phyloP scores from a whole-genome alignment of 2,797 vertebrate species.

The Acrocephalus scirpaceus region DNA sequence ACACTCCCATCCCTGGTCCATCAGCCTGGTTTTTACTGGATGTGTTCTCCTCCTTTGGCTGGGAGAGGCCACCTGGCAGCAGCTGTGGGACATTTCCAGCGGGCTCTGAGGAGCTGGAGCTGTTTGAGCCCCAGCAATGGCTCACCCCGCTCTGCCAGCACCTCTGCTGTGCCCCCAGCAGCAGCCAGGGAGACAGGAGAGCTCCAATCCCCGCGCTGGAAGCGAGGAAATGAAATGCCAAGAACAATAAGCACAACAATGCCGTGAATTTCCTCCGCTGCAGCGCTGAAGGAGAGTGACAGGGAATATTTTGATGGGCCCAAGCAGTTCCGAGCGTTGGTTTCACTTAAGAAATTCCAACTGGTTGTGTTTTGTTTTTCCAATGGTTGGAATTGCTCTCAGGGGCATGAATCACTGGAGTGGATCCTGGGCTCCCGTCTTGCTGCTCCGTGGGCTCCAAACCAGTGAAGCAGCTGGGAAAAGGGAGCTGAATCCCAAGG shows the following conservation, averaged over 20 bases:
- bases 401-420: neutral
- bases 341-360: neutral
- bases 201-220: neutral
- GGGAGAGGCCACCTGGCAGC: neutral
- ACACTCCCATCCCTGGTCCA: neutral
- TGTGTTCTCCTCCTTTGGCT: neutral
- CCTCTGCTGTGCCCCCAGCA: neutral
- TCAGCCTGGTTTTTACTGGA: neutral
- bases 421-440: neutral
- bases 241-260: conserved; percentile 31
- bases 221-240: conserved; percentile 30
- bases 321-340: neutral
- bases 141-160: neutral
- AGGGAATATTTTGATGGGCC: neutral
- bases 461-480: neutral
- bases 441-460: neutral
- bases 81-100: neutral
- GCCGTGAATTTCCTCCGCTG: neutral
- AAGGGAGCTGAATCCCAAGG: neutral
- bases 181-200: neutral
- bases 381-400: neutral
- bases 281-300: neutral
- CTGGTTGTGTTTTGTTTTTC: neutral
- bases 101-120: neutral
- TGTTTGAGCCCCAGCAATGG: neutral